Percentiles rank a stretch among this genome's conserved stretches.
Evolutionary conservation across 2,888 invertebrate species (phyloP).

Genomic region (Papilio protenor): DNA sequence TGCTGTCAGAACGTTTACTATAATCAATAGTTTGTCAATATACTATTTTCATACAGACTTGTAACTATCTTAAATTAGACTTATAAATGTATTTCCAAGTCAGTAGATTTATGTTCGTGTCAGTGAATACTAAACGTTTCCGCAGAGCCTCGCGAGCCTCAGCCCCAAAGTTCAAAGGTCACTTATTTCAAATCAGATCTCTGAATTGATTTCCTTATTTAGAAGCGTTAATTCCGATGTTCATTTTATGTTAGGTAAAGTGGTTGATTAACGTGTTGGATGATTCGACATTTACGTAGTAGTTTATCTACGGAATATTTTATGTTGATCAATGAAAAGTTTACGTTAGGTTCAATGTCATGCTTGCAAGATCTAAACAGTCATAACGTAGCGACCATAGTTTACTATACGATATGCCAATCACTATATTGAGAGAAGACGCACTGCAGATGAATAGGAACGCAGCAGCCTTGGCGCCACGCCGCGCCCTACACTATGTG

Average conservation of each 20-base stretch:
- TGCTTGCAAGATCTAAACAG: neutral
- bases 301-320: too few relatives aligned
- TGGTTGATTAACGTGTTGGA: neutral
- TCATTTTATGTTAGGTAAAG: neutral
- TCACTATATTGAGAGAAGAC: neutral
- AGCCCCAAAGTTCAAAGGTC: neutral
- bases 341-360: too few relatives aligned
- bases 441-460: neutral
- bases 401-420: neutral
- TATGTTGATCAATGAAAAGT: too few relatives aligned
- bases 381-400: neutral
- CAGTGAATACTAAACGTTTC: neutral
- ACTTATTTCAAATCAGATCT: neutral
- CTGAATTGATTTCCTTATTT: neutral
- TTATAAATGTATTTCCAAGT: neutral
- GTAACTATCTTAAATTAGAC: neutral
- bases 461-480: conserved; percentile 1
- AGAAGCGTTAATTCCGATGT: neutral
- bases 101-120: conserved; percentile 1
- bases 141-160: neutral
- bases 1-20: too few relatives aligned
- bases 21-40: too few relatives aligned
- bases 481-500: neutral
- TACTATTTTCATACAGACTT: neutral
- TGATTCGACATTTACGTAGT: too few relatives aligned